These are phyloP conservation scores for Chanos chanos DNA, from an alignment of 2,797 vertebrate species.

Conservation along the genomic window DNA sequence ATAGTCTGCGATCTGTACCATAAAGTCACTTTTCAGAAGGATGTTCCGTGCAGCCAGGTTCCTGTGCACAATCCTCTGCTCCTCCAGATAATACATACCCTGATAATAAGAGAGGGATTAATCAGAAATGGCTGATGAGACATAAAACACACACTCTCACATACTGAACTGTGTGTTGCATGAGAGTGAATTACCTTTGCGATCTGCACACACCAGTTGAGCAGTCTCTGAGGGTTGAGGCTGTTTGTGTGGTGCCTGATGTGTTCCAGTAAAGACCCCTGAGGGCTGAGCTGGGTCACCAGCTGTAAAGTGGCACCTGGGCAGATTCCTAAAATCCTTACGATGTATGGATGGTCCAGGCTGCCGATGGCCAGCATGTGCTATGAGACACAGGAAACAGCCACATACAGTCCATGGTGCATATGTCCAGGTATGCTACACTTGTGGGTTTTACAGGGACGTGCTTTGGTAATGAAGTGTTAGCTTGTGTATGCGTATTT, in stretches of 20 bases:
- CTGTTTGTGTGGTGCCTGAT: conserved; percentile 76
- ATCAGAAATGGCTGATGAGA: not conserved
- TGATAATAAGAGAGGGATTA: conserved; percentile 42
- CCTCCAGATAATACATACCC: conserved; percentile 97
- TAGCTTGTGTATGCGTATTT: not conserved
- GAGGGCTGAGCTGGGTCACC: conserved; percentile 80
- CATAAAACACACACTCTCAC: not conserved
- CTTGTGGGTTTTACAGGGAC: not conserved
- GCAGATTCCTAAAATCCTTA: conserved; percentile 85
- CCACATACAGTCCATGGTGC: not conserved
- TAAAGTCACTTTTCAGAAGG: conserved; percentile 86
- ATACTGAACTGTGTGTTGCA: not conserved
- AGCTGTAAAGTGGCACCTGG: conserved; percentile 83
- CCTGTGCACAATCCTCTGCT: conserved; percentile 90
- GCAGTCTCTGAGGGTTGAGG: conserved; percentile 83
- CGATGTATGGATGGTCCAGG: conserved; percentile 85
- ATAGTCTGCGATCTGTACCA: conserved; percentile 90
- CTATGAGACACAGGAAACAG: too few species aligned
- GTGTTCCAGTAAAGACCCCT: conserved; percentile 86
- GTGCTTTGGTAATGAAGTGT: not conserved
- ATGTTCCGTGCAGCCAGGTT: conserved; percentile 93
- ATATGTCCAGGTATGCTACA: not conserved
- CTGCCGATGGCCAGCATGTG: conserved; percentile 89
- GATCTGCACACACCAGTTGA: conserved; percentile 97
- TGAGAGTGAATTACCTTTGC: conserved; percentile 78